Conservation (phyloP, 2,113 vertebrate genomes). For the Sceloporus undulatus region DNA sequence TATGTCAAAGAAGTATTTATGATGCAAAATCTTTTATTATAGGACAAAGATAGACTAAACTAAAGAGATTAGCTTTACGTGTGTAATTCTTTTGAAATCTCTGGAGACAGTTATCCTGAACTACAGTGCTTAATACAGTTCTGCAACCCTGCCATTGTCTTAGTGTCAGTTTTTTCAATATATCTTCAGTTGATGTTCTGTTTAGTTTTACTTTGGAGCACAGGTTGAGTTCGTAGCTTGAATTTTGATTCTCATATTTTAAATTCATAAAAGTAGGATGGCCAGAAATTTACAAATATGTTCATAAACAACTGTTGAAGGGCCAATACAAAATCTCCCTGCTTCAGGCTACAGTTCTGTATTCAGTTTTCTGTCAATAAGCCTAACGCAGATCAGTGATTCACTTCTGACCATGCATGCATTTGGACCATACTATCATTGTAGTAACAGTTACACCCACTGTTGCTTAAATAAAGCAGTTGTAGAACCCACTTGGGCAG, state of each 20-base stretch:
- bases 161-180: neutral
- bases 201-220: constrained; percentile 17
- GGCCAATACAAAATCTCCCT: neutral
- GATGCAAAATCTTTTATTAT: neutral
- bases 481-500: neutral
- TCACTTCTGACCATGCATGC: neutral
- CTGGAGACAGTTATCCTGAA: neutral
- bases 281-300: constrained; percentile 19
- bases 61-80: constrained; percentile 16
- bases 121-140: neutral
- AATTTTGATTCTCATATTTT: constrained; percentile 35
- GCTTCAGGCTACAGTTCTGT: neutral
- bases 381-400: no score
- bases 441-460: neutral
- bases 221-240: constrained; percentile 4
- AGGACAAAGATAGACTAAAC: neutral
- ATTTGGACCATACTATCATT: neutral
- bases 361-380: neutral
- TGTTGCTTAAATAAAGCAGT: constrained; percentile 27
- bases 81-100: neutral
- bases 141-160: neutral
- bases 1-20: neutral
- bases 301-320: neutral
- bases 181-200: constrained; percentile 1
- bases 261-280: constrained; percentile 43